Percentiles rank a stretch among this genome's conserved stretches.
phyloP scores from a whole-genome alignment of 2,797 vertebrate species.

The Chaetodon trifasciatus region DNA sequence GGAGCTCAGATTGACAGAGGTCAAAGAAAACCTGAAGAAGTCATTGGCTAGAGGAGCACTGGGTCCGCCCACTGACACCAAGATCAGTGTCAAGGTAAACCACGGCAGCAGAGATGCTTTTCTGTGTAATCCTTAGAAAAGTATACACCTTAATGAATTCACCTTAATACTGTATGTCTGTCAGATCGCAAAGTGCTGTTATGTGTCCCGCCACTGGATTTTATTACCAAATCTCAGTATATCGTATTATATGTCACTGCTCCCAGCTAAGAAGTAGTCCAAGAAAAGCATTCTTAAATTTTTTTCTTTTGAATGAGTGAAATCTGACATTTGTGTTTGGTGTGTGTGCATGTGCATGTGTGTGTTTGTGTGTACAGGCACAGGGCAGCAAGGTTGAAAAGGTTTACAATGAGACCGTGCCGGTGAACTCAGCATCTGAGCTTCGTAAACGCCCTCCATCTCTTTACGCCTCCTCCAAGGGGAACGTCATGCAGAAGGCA shows the following conservation, averaged over 20 bases:
- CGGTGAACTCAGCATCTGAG: slow-evolving; percentile 93
- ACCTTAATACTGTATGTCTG: background rate
- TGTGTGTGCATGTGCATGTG: slow-evolving; percentile 1
- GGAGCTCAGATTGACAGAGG: slow-evolving; percentile 92
- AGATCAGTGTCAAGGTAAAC: slow-evolving; percentile 82
- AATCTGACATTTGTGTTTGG: slow-evolving; percentile 11
- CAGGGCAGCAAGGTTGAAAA: slow-evolving; percentile 78
- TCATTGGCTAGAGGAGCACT: slow-evolving; percentile 93
- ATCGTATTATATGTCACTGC: background rate
- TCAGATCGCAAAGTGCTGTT: background rate
- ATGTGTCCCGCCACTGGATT: background rate
- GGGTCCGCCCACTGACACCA: slow-evolving; percentile 86
- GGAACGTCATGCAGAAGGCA: slow-evolving; percentile 95
- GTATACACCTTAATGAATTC: background rate
- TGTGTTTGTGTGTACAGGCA: slow-evolving; percentile 62
- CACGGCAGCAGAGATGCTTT: background rate
- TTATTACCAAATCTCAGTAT: background rate
- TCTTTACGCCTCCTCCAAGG: slow-evolving; percentile 89
- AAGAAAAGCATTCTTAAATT: background rate
- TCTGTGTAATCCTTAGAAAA: background rate
- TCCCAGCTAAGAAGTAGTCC: background rate
- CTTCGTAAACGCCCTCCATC: slow-evolving; percentile 92
- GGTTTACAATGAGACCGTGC: slow-evolving; percentile 84
- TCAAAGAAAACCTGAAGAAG: slow-evolving; percentile 96
- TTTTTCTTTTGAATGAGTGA: background rate